Percentiles rank a stretch among this genome's conserved stretches.
Conservation (phyloP, 2,888 invertebrate species). For the Graphium colonna region DNA sequence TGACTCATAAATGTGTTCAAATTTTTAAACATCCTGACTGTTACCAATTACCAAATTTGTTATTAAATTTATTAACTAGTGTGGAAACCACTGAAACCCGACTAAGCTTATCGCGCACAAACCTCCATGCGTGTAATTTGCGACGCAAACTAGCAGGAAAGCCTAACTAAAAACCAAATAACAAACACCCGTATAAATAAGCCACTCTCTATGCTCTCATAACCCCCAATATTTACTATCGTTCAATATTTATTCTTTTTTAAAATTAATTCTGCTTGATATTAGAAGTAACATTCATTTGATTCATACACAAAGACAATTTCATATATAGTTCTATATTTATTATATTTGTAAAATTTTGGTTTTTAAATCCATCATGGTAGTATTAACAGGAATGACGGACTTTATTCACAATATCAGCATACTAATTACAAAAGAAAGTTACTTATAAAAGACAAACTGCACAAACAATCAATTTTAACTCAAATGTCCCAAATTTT, state of each 20-base stretch:
- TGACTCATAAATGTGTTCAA: not conserved
- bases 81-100: conserved; percentile 19
- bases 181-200: conserved; percentile 10
- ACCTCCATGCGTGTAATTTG: conserved; percentile 38
- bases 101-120: conserved; percentile 8
- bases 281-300: not conserved
- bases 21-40: not conserved
- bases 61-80: not conserved
- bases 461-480: too few relatives aligned
- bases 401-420: too few relatives aligned
- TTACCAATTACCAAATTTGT: too few relatives aligned
- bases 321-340: not conserved
- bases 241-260: conserved; percentile 32
- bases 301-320: not conserved
- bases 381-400: too few relatives aligned
- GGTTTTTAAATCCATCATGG: too few relatives aligned
- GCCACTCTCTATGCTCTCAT: conserved; percentile 2
- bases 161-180: conserved; percentile 25
- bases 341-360: too few relatives aligned
- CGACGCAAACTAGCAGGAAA: conserved; percentile 38
- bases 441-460: too few relatives aligned
- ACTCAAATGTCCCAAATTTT: too few relatives aligned
- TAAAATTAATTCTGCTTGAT: not conserved
- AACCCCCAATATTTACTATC: conserved; percentile 28
- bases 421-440: too few relatives aligned